These are phyloP conservation scores for Ditylenchus dipsaci DNA, from an alignment of 1,140 invertebrate species.

Conservation along the genomic window DNA sequence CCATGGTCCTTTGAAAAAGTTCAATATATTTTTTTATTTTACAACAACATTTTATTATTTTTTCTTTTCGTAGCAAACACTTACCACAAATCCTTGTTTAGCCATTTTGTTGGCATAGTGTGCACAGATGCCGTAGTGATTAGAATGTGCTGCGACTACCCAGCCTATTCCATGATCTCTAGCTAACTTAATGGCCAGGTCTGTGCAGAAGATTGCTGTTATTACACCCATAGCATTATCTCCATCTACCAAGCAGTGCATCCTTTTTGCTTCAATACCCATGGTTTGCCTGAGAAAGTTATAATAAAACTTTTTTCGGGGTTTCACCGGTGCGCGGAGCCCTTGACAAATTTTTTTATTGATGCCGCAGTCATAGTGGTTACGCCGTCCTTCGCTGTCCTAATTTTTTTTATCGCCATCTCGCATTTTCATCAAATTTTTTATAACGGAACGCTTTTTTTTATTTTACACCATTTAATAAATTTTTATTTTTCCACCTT, in stretches of 20 bases:
- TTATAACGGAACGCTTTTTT: not conserved
- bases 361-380: too few species aligned
- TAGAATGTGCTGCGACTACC: conserved; percentile 77
- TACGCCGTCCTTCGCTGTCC: too few species aligned
- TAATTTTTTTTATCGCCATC: too few species aligned
- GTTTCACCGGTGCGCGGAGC: too few species aligned
- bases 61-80: not conserved
- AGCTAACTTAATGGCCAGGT: conserved; percentile 70
- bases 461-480: not conserved
- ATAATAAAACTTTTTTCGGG: conserved; percentile 16
- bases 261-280: conserved; percentile 35
- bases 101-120: conserved; percentile 65
- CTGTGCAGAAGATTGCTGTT: conserved; percentile 82
- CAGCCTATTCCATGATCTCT: conserved; percentile 74
- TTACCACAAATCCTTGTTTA: conserved; percentile 69
- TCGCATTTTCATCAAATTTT: too few species aligned
- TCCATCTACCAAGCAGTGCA: conserved; percentile 55
- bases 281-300: not conserved
- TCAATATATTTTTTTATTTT: too few species aligned
- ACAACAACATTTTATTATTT: too few species aligned
- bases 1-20: too few species aligned
- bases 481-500: not conserved
- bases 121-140: conserved; percentile 85
- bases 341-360: not conserved
- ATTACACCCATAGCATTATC: conserved; percentile 66